Evolutionary conservation across 2,797 vertebrate species (phyloP).

Genomic region (Hoplostethus atlanticus): DNA sequence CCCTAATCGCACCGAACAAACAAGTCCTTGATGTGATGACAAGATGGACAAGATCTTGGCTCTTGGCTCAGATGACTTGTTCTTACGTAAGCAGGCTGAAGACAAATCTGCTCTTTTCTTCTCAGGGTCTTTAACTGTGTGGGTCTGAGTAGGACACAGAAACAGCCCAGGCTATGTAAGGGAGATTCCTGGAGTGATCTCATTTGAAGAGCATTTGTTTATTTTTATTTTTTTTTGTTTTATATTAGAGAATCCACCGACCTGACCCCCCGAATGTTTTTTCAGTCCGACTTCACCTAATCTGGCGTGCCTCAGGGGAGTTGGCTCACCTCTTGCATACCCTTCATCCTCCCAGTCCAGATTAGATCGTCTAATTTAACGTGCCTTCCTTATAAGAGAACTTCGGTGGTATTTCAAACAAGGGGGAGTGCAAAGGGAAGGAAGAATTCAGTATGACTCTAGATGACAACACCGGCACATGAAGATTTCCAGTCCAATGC

Average conservation of each 20-base stretch:
- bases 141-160: slow-evolving; percentile 26
- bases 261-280: slow-evolving; percentile 29
- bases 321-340: slow-evolving; percentile 37
- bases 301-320: slow-evolving; percentile 45
- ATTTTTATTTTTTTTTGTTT: neutral
- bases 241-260: slow-evolving; percentile 15
- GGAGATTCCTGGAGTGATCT: slow-evolving; percentile 65
- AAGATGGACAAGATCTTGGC: slow-evolving; percentile 24
- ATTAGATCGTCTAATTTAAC: slow-evolving; percentile 19
- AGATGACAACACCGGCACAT: slow-evolving; percentile 11
- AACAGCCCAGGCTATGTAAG: slow-evolving; percentile 44
- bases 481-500: neutral
- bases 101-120: slow-evolving; percentile 42
- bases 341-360: slow-evolving; percentile 9
- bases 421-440: slow-evolving; percentile 8
- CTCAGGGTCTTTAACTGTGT: slow-evolving; percentile 37
- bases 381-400: slow-evolving; percentile 68
- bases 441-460: slow-evolving; percentile 33
- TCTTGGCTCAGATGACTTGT: slow-evolving; percentile 26
- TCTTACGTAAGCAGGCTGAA: slow-evolving; percentile 58
- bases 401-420: slow-evolving; percentile 26
- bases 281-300: slow-evolving; percentile 57
- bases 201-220: slow-evolving; percentile 46
- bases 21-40: slow-evolving; percentile 23
- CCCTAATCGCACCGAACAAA: slow-evolving; percentile 39